Conservation (phyloP, 2,888 invertebrate genomes). For the Cylindroiulus punctatus region DNA sequence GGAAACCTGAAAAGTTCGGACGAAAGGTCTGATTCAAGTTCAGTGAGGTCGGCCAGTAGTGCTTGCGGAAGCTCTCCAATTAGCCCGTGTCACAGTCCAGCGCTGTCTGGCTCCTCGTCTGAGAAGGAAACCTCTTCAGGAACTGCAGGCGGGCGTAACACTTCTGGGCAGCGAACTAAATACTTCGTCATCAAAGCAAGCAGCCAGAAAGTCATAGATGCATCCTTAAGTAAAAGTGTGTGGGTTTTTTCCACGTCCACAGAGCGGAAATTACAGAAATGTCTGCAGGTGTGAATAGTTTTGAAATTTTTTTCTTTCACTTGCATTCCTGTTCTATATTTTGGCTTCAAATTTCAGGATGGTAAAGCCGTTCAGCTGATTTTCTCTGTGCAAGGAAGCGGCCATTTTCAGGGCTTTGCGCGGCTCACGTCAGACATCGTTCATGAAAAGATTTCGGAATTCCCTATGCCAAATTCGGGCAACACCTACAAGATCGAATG, state of each 20-base stretch:
- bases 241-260: conserved; percentile 74
- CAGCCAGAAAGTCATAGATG: conserved; percentile 71
- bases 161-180: conserved; percentile 51
- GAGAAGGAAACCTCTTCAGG: conserved; percentile 55
- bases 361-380: conserved; percentile 68
- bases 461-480: conserved; percentile 64
- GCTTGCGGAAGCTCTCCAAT: conserved; percentile 59
- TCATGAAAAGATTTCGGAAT: conserved; percentile 65
- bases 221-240: conserved; percentile 70
- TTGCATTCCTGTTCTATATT: conserved; percentile 59
- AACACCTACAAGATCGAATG: conserved; percentile 67
- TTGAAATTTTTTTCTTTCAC: neutral
- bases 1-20: conserved; percentile 55
- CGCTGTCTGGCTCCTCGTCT: conserved; percentile 51
- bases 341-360: conserved; percentile 62
- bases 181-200: conserved; percentile 75
- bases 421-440: conserved; percentile 63
- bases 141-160: neutral
- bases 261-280: conserved; percentile 72
- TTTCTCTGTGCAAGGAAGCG: conserved; percentile 71
- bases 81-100: conserved; percentile 59
- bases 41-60: conserved; percentile 59
- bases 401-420: conserved; percentile 69
- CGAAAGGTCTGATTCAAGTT: conserved; percentile 59
- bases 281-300: conserved; percentile 69